These are phyloP conservation scores for Exocentrus adspersus DNA, from an alignment of 2,888 invertebrate species.

Conservation along the genomic window DNA sequence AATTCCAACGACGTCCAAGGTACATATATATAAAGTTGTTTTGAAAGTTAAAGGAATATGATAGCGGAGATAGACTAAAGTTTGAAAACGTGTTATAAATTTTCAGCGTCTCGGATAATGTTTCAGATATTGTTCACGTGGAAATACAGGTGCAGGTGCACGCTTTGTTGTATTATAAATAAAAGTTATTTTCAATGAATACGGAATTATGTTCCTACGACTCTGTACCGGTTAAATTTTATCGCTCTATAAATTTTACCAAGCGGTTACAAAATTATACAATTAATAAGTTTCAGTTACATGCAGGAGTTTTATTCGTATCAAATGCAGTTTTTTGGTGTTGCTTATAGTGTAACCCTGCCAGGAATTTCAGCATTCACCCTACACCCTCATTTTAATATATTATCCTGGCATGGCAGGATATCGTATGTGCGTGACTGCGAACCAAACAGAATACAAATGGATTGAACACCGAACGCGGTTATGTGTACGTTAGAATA, in stretches of 20 bases:
- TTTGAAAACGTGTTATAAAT: conserved; percentile 51
- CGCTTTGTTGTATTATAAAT: no score
- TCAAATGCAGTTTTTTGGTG: no score
- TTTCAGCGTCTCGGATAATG: conserved; percentile 41
- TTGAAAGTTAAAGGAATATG: conserved; percentile 50
- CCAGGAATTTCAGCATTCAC: background rate
- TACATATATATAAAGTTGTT: conserved; percentile 28
- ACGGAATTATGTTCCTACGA: no score
- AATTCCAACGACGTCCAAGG: conserved; percentile 47
- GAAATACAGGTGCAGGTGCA: conserved; percentile 4
- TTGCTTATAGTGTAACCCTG: no score
- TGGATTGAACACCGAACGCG: background rate
- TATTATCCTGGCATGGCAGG: background rate
- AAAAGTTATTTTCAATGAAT: no score
- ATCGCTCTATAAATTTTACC: no score
- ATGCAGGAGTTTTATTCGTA: no score
- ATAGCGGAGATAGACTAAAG: conserved; percentile 47
- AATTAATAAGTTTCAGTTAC: no score
- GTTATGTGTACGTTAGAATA: background rate
- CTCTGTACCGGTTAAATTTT: no score
- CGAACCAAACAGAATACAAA: conserved; percentile 7
- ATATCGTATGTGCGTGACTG: conserved; percentile 8
- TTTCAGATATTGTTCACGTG: conserved; percentile 13
- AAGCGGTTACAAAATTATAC: no score
- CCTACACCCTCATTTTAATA: conserved; percentile 9